Percentiles rank a stretch among this genome's conserved stretches.
phyloP scores from a whole-genome alignment of 2,797 vertebrate genomes.

The Cryptoprocta ferox region DNA sequence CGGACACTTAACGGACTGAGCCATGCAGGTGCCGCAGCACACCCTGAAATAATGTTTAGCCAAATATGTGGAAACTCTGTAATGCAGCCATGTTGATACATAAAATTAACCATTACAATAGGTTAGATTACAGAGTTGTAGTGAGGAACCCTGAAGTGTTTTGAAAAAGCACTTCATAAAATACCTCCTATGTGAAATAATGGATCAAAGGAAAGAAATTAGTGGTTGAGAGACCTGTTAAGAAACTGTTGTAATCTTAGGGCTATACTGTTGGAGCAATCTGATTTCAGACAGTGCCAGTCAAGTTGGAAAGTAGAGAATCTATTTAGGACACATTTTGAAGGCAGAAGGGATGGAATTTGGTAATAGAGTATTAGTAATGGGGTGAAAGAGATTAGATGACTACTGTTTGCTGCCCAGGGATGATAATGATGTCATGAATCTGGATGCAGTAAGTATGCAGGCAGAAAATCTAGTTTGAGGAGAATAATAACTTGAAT shows the following conservation, averaged over 20 bases:
- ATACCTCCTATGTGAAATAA: not conserved
- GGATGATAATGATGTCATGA: conserved; percentile 54
- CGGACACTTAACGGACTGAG: too few species aligned
- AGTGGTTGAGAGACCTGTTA: not conserved
- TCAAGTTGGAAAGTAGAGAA: conserved; percentile 16
- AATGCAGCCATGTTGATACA: not conserved
- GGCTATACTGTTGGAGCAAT: not conserved
- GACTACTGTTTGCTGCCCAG: conserved; percentile 11
- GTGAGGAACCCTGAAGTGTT: not conserved
- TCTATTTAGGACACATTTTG: conserved; percentile 47
- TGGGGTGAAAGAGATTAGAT: conserved; percentile 9
- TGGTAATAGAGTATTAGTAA: conserved; percentile 1
- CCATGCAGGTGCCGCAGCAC: not conserved
- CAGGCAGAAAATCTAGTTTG: conserved; percentile 54
- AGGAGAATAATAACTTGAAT: conserved; percentile 55
- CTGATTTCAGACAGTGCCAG: conserved; percentile 18
- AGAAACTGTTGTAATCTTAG: not conserved
- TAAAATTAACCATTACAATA: not conserved
- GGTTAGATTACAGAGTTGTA: not conserved
- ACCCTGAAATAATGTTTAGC: not conserved
- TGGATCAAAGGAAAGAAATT: not conserved
- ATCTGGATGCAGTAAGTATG: conserved; percentile 26
- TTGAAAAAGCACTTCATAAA: not conserved
- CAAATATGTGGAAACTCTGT: not conserved
- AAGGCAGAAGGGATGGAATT: conserved; percentile 19